These are phyloP conservation scores for Capromys pilorides DNA, from an alignment of 2,797 vertebrate genomes.

Conservation along the genomic window DNA sequence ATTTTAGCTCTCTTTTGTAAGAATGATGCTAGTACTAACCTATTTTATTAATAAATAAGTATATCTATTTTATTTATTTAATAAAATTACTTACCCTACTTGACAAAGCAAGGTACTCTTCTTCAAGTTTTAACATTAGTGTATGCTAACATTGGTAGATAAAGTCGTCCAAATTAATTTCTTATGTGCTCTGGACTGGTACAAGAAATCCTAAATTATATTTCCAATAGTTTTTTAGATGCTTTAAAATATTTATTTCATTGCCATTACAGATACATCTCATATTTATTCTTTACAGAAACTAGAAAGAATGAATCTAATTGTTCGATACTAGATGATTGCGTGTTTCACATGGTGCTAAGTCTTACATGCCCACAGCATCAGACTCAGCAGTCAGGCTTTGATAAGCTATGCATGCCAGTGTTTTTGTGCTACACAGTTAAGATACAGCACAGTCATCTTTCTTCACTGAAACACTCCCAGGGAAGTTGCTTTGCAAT, in stretches of 20 bases:
- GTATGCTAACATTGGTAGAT: not conserved
- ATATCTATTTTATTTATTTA: slow-evolving; percentile 2
- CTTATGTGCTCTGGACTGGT: slow-evolving; percentile 31
- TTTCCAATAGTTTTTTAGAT: slow-evolving; percentile 31
- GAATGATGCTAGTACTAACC: not conserved
- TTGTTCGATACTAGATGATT: slow-evolving; percentile 60
- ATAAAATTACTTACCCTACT: not conserved
- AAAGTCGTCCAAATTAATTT: slow-evolving; percentile 28
- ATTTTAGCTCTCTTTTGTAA: slow-evolving; percentile 44
- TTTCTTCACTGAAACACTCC: not conserved
- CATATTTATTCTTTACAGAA: slow-evolving; percentile 66
- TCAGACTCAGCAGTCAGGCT: slow-evolving; percentile 26
- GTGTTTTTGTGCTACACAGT: slow-evolving; percentile 32
- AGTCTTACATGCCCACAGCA: slow-evolving; percentile 47
- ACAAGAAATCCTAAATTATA: slow-evolving; percentile 41
- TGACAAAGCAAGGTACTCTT: slow-evolving; percentile 33
- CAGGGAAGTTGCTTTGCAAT: slow-evolving; percentile 6
- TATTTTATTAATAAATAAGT: slow-evolving; percentile 52
- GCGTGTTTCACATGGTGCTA: slow-evolving; percentile 64
- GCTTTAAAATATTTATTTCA: slow-evolving; percentile 75
- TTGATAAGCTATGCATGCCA: not conserved
- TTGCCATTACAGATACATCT: slow-evolving; percentile 65
- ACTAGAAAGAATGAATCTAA: slow-evolving; percentile 71
- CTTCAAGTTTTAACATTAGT: not conserved
- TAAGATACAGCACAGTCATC: not conserved